Base-by-base conservation (phyloP, 2,888 invertebrate genomes). In the Xanthia icteritia region DNA sequence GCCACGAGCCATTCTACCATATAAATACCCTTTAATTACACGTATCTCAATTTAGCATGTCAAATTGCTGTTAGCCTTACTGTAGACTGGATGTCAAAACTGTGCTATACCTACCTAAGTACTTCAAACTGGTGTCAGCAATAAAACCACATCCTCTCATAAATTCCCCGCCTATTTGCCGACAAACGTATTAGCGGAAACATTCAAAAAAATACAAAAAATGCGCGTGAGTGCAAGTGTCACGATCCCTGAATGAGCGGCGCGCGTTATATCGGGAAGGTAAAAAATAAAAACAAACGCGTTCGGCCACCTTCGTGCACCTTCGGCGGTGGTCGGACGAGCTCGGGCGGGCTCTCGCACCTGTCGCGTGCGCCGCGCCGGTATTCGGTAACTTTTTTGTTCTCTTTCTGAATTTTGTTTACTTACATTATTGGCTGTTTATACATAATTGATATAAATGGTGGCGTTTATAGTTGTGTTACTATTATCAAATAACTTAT, bases 211-310 rank as follows among this genome's bases (percentile, higher is more conserved):
- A 81, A 77, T 5, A 82, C 74, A 82, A 88, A 88, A 86, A 88
- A 84, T 83, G 76, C 79, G 77, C 82, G 71, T 63, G 84, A 86
- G 89, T 86, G 88, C 88, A 89, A 91, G 90, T 88, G 89, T 90
- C 90, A 89, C 86, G 89, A 87, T 88, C 86, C 74, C 91, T 92
- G 92, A 93, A 93, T 94, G 93, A 90, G 93, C 90, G 93, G 88
- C 86, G 83, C 85, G 87, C 91, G 93, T 92, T 92, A 94, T 92
- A 92, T 89, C 90, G 90, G 92, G 86, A 89, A 82, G 87, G 77
- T 66, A 91, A 92, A 93, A 92, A 92, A 84, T 45, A 87, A 91
- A 88, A 89, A 83, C 86, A 86, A 89, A 85, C 86, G 17, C 88
- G 5, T 72, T 80, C 85, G 79, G 77, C 71, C 88, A 82, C 90